Conservation (phyloP, 2,797 vertebrate genomes). For the Fistularia tabacaria region DNA sequence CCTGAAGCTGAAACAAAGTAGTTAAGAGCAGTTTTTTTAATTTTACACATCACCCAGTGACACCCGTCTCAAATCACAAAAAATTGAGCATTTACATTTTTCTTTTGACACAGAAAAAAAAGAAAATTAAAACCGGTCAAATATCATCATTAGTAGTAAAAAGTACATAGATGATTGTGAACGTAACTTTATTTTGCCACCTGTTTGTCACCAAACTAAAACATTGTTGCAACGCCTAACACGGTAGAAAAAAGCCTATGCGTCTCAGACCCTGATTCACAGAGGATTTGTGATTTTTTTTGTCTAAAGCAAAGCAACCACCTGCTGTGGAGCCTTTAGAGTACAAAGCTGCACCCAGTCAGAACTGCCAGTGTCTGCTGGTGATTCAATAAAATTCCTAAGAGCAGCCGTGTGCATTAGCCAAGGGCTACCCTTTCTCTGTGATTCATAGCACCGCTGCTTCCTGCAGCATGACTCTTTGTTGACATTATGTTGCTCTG, state of each 20-base stretch:
- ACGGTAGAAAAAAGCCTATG: slow-evolving; percentile 25
- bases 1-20: no score
- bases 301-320: slow-evolving; percentile 34
- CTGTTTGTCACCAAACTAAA: background rate
- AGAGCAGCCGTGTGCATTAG: slow-evolving; percentile 29
- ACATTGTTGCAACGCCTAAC: background rate
- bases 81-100: no score
- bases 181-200: no score
- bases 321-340: slow-evolving; percentile 49
- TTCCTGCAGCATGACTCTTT: slow-evolving; percentile 25
- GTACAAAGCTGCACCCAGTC: slow-evolving; percentile 43
- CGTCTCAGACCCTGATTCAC: slow-evolving; percentile 37
- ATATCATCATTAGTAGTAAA: no score
- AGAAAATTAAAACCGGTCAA: no score
- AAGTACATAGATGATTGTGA: no score
- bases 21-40: no score
- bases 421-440: slow-evolving; percentile 38
- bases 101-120: no score
- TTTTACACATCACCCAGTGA: no score
- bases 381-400: slow-evolving; percentile 58
- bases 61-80: no score
- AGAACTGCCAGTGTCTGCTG: slow-evolving; percentile 38
- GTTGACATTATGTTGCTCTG: no score
- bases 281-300: slow-evolving; percentile 35
- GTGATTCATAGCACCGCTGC: slow-evolving; percentile 24